Base-by-base conservation (phyloP, 2,888 invertebrate genomes). In the Netelia inedita region DNA sequence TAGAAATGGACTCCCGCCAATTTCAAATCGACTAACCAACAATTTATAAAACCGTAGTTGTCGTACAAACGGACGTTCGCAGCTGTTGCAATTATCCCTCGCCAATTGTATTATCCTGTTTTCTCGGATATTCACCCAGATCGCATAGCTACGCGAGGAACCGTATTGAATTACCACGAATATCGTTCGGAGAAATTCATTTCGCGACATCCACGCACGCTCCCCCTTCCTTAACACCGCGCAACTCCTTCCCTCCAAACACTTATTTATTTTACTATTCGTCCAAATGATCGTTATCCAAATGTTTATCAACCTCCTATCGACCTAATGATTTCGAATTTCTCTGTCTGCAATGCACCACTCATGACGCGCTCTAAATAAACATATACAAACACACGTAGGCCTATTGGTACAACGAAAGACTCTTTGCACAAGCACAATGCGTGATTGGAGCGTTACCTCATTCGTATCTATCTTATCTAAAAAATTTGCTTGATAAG, bases 401-500 rank as follows among this genome's bases (percentile, higher is more conserved):
- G 0, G 28, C n/a, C 23, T 46, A 61, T 35, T 35, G 35, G 6
- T 65, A 21, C 21, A 72, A 5, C 11, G 6, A 23, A 28, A 41
- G 23, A 55, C 71, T 53, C 19, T 79, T 73, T 65, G 55, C 82
- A 74, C 79, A 81, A 79, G 19, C 28, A 63, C 65, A 55, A 69
- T 78, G 78, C 72, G 73, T 57, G 78, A 85, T 82, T 75, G 59
- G 59, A 57, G 50, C 72, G 66, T 75, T 85, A 82, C 75, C 74
- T 72, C 75, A 83, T 83, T 79, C 35, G 66, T 79, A 71, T 83
- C 57, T 78, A 28, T 72, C 79, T 83, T 83, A 79, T 83, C 83
- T 55, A 79, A 50, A 66, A 83, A 65, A 71, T 74, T 65, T 57
- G 43, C 71, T 28, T 14, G 46, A 75, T 75, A 79, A 59, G 81